These are phyloP conservation scores for Sialia sialis DNA, from an alignment of 2,113 vertebrate genomes.

Conservation along the genomic window DNA sequence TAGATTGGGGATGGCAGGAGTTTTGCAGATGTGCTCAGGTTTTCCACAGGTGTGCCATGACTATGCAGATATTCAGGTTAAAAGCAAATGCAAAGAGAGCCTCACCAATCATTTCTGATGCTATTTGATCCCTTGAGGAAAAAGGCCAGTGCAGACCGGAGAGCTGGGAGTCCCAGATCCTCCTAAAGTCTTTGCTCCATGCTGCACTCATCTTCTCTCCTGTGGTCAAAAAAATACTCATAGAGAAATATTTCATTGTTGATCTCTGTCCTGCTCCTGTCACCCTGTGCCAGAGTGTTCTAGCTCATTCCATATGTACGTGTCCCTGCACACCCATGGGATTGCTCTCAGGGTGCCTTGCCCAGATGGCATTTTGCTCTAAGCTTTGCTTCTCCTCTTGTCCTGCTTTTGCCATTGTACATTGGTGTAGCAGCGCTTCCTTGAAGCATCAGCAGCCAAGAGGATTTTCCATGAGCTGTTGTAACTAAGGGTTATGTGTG, in stretches of 20 bases:
- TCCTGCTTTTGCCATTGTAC: not conserved
- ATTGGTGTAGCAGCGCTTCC: not conserved
- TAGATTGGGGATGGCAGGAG: too few relatives aligned
- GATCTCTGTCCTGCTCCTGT: not conserved
- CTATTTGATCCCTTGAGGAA: not conserved
- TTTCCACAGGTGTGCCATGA: not conserved
- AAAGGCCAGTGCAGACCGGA: not conserved
- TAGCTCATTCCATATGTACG: not conserved
- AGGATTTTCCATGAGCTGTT: not conserved
- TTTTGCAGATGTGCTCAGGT: not conserved
- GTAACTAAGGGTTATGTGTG: not conserved
- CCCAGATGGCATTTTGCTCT: not conserved
- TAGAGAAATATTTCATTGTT: not conserved
- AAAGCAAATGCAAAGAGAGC: not conserved
- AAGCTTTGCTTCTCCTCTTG: not conserved
- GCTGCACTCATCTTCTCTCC: not conserved
- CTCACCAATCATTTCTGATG: not conserved
- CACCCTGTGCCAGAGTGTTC: not conserved
- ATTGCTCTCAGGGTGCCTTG: not conserved
- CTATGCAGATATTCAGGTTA: not conserved
- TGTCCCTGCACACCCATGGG: not conserved
- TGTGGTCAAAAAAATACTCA: not conserved
- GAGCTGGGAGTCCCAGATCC: not conserved
- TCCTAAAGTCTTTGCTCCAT: not conserved
- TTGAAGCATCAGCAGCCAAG: not conserved